phyloP scores from a whole-genome alignment of 2,113 vertebrate genomes.

The Gymnarchus niloticus region DNA sequence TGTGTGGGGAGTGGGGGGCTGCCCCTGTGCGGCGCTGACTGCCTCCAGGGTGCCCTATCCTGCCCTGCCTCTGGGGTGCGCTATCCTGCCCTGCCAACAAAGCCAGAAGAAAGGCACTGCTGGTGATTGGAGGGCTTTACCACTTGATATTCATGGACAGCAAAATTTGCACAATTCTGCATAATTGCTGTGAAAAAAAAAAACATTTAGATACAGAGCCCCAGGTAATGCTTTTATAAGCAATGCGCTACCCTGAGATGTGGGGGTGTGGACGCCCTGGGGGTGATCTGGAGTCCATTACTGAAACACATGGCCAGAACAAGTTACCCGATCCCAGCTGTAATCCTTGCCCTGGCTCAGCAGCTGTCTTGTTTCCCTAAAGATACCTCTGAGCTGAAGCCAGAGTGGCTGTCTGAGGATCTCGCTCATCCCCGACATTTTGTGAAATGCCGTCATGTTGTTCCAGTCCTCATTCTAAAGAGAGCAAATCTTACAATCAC shows the following conservation, averaged over 20 bases:
- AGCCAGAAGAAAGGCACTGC: neutral
- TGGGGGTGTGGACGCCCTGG: neutral
- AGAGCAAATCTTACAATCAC: neutral
- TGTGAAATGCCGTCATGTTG: neutral
- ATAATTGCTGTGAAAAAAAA: neutral
- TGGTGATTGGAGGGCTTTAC: neutral
- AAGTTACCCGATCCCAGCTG: too few relatives aligned
- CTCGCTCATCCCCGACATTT: neutral
- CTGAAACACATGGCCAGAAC: too few relatives aligned
- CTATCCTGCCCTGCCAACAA: neutral
- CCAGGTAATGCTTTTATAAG: neutral
- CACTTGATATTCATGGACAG: neutral
- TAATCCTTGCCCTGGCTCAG: too few relatives aligned
- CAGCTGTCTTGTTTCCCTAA: neutral
- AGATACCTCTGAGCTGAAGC: neutral
- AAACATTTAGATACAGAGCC: neutral
- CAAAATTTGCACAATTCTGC: neutral
- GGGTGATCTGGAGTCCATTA: too few relatives aligned
- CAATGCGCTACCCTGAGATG: neutral
- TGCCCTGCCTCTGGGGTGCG: too few relatives aligned
- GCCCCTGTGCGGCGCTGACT: too few relatives aligned
- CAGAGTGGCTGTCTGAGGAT: neutral
- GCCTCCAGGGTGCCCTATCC: too few relatives aligned
- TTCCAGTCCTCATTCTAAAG: neutral
- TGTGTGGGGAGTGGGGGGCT: neutral